These are phyloP conservation scores for Labeo catla DNA, from an alignment of 2,113 vertebrate species.

Conservation along the genomic window DNA sequence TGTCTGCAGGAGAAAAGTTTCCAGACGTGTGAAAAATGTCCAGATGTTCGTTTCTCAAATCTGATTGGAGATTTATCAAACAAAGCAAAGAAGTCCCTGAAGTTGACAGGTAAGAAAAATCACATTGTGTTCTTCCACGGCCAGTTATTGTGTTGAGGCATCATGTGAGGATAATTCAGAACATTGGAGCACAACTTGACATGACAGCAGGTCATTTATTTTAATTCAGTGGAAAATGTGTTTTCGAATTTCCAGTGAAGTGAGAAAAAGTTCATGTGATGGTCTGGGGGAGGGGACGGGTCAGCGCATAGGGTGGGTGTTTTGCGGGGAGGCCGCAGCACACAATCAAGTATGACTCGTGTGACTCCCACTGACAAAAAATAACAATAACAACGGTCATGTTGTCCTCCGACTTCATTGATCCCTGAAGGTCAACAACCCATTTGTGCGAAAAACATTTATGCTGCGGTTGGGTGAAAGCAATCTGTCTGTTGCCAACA, in stretches of 20 bases:
- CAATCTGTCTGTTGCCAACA: neutral
- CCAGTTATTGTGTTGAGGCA: neutral
- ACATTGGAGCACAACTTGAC: neutral
- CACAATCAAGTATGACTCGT: slow-evolving; percentile 44
- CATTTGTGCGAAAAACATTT: neutral
- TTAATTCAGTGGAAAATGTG: neutral
- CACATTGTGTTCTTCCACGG: neutral
- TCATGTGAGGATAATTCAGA: neutral
- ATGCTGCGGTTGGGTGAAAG: neutral
- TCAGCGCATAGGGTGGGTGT: neutral
- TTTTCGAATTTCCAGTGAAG: neutral
- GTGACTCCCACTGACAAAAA: slow-evolving; percentile 28
- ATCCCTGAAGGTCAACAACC: slow-evolving; percentile 45
- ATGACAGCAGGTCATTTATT: neutral
- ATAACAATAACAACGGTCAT: neutral
- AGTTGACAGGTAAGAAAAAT: slow-evolving; percentile 13
- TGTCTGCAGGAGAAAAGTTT: neutral
- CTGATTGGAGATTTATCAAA: slow-evolving; percentile 15
- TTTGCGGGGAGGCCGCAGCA: neutral
- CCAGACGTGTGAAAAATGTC: neutral
- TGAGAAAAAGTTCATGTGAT: neutral
- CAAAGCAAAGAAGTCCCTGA: neutral
- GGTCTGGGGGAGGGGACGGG: neutral
- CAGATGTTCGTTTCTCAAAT: neutral
- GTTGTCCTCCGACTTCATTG: slow-evolving; percentile 30